Evolutionary conservation across 2,888 invertebrate genomes (phyloP), one percentile per base, ranked within the genome.

Genomic region (Trissolcus brochymenae): DNA sequence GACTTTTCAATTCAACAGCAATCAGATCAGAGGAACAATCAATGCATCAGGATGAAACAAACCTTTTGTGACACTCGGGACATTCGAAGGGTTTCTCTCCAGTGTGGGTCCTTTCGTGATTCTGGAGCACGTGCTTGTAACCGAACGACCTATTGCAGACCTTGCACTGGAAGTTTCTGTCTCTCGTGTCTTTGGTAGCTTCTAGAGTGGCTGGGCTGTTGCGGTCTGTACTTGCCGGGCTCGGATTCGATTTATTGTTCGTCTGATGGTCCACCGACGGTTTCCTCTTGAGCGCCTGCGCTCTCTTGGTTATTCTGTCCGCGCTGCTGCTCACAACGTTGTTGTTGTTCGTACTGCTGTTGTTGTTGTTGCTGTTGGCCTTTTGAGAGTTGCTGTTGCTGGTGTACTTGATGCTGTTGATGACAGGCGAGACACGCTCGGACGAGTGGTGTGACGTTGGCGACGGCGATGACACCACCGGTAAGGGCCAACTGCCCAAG

Each of bases 81-180:
- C 97, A 97, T 87, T 96, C 95, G 90, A 97, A 97, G 0, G 97
- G 97, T 85, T 97, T 97, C 87, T 97, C 97, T 0, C 97, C 97
- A 0, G 97, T 97, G 88, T 97, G 97, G 0, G 97, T 98, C 82
- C 97, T 93, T 86, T 97, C 97, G 90, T 97, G 97, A 87, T 97
- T 97, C 90, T 97, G 97, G 59, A 97, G 91, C 17, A 97, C 97
- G 90, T 97, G 97, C 86, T 97, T 97, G 91, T 97, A 97, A 56
- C 97, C 97, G 86, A 97, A 97, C 11, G 95, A 95, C 80, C 96
- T 93, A 76, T 94, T 94, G 90, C 97, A 97, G 55, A 95, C 93
- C 65, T 94, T 94, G 89, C 97, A 98, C 21, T 95, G 95, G 90
- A 97, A 97, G 71, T 95, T 94, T 87, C 96, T 95, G 85, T 96